Evolutionary conservation across 2,797 vertebrate genomes (phyloP), one percentile per base, ranked within the genome.

Genomic region (Cetoscarus ocellatus): DNA sequence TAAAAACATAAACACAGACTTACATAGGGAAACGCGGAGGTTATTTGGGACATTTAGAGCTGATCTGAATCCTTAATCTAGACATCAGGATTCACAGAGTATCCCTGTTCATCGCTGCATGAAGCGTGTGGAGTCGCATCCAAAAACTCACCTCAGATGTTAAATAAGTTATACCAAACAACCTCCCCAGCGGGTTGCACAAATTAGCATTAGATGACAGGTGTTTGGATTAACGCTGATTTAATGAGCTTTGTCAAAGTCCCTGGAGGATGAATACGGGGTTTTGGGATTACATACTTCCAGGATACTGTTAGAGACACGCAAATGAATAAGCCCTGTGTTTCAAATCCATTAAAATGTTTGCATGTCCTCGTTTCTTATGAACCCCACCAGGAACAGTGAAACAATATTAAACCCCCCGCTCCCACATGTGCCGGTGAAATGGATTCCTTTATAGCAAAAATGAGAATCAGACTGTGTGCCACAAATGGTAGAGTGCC

Each of bases 201-300:
- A 84, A 86, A 89, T 89, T 87, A 87, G 80, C 79, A 80, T 89
- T 81, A 79, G 67, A 86, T 86, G 89, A 86, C 89, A 87, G 83
- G 80, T 87, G 85, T 84, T 83, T 75, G 88, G 85, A 91, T 89
- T 84, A 87, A 80, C 80, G 61, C 71, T 82, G 73, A 84, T 88
- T 87, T 87, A 84, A 84, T 76, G 65, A 79, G 84, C 71, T 82
- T 90, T 77, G 62, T 72, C 44, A 79, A 74, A 85, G 70, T 80
- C 84, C 72, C 81, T 7, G 59, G 77, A 85, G 87, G 79, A 76
- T 76, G 65, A 82, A 85, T 80, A 64, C 58, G 10, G 64, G 55
- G 72, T 79, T 86, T 90, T 42, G 67, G 77, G 75, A 83, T 87
- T 88, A 82, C 57, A 63, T 72, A 72, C 63, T 85, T 88, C 67